phyloP scores from a whole-genome alignment of 2,113 vertebrate species.

The Siphamia tubifer region DNA sequence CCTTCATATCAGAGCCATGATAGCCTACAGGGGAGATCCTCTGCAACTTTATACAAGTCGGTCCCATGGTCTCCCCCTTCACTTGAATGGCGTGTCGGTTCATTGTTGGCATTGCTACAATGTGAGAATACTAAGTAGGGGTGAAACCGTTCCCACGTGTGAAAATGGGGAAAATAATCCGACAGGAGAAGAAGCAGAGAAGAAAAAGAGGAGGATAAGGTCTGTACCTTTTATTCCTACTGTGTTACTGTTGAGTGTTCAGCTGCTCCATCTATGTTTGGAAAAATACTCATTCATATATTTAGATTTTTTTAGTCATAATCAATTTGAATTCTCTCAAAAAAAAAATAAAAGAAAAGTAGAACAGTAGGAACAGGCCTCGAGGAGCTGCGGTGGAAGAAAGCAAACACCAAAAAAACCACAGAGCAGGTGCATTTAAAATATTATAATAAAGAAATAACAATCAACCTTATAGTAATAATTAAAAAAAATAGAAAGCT shows the following conservation, averaged over 20 bases:
- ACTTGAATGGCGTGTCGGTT: conserved; percentile 72
- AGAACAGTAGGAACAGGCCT: too few species aligned
- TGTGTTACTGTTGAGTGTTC: conserved; percentile 28
- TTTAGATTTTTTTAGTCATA: too few species aligned
- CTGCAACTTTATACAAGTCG: conserved; percentile 66
- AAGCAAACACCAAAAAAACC: too few species aligned
- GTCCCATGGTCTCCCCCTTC: conserved; percentile 49
- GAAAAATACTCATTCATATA: too few species aligned
- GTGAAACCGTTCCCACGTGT: conserved; percentile 78
- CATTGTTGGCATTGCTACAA: conserved; percentile 74
- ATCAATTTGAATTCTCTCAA: too few species aligned
- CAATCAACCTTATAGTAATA: too few species aligned
- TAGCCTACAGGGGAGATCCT: conserved; percentile 54
- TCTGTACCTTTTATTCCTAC: conserved; percentile 46
- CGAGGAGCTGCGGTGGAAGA: too few species aligned
- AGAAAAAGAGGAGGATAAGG: conserved; percentile 54
- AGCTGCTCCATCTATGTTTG: neutral
- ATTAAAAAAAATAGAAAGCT: too few species aligned
- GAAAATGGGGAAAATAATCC: conserved; percentile 62
- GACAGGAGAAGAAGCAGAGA: conserved; percentile 47
- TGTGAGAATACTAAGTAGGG: conserved; percentile 76
- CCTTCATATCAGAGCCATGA: conserved; percentile 28
- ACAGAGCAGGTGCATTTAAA: too few species aligned
- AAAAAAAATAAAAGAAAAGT: too few species aligned
- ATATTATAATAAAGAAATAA: too few species aligned